Base-by-base conservation (phyloP, 2,888 invertebrate genomes). In the Heliconius ismenius region DNA sequence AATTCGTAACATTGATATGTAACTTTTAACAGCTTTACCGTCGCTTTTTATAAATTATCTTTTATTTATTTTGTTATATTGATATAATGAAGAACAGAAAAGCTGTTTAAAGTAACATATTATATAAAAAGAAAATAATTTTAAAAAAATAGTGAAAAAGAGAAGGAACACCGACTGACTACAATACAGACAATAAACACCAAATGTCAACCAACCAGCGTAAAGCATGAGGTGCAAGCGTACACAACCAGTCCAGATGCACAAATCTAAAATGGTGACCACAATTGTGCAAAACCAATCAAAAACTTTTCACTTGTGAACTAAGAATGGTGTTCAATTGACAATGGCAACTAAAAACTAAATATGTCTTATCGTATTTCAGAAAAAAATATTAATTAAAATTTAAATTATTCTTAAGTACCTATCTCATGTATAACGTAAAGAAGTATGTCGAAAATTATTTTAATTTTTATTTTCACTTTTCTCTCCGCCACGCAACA, bases 161-260 rank as follows among this genome's bases (percentile, higher is more conserved):
- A 94, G 94, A 94, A 93, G 83, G 94, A 94, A 94, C 94, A 94
- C 93, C 90, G 92, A 92, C 93, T 93, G 92, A 92, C 93, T 93
- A 94, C 90, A 88, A 78, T 78, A 85, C 87, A 87, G 86, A 84
- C 88, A 90, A 90, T 86, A 88, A 89, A 82, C 81, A 80, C 79
- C 81, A 84, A 83, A 82, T 80, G 76, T 78, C 75, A 81, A 81
- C 81, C 36, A 39, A 65, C 36, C 65, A 65, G 76, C 80, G 85
- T 88, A 87, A 92, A 93, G 92, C 92, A 86, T 91, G 88, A 84
- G 89, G 93, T 92, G 92, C 93, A 93, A 92, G 92, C 92, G 92
- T 92, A 92, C 92, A 89, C 88, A 83, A 86, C 81, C 77, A 81
- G 79, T 87, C 86, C 83, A 84, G 86, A 86, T 82, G 85, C 82